Evolutionary conservation across 2,888 invertebrate species (phyloP).

Genomic region (Lepidonotus clava): DNA sequence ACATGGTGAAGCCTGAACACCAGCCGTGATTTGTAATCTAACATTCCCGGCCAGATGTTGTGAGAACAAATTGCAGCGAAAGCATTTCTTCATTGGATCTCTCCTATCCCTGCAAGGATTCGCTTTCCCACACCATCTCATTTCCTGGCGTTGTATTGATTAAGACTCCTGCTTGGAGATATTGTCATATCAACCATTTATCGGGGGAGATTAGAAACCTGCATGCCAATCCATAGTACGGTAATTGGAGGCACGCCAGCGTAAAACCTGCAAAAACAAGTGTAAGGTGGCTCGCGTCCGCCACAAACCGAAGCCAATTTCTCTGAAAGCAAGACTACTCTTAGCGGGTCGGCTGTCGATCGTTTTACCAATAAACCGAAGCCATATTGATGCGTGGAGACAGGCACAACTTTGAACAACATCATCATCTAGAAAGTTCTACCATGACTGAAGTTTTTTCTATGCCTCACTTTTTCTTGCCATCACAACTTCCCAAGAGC

Average conservation of each 20-base stretch:
- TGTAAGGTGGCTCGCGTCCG: neutral
- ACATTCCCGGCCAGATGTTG: too few species aligned
- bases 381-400: neutral
- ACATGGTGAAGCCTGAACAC: too few species aligned
- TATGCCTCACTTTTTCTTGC: too few species aligned
- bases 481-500: too few species aligned
- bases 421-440: too few species aligned
- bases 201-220: conserved; percentile 34
- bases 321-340: neutral
- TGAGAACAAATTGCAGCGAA: conserved; percentile 8
- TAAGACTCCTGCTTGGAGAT: conserved; percentile 1
- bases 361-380: conserved; percentile 18
- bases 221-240: neutral
- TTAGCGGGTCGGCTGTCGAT: neutral
- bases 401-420: too few species aligned
- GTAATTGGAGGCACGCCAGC: conserved; percentile 22
- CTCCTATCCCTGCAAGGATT: neutral
- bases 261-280: conserved; percentile 26
- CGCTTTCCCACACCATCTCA: neutral
- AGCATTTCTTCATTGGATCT: neutral
- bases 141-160: conserved; percentile 12
- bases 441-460: too few species aligned
- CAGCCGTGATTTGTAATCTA: too few species aligned
- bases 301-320: conserved; percentile 5
- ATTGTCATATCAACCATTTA: conserved; percentile 32